These are phyloP conservation scores for Thelaira solivaga DNA, from an alignment of 2,888 invertebrate species.

Conservation along the genomic window DNA sequence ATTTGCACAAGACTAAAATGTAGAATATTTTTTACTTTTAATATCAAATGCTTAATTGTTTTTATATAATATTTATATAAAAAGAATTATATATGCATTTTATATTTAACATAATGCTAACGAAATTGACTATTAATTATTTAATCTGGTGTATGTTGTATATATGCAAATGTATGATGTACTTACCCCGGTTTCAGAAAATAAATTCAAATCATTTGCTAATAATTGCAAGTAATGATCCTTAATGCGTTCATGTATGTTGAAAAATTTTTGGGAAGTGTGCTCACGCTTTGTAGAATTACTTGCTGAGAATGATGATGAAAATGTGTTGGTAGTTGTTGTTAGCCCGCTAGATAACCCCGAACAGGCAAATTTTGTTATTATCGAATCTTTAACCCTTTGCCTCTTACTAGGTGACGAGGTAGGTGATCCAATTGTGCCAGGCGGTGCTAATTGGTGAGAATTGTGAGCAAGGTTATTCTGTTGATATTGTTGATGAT, in stretches of 20 bases:
- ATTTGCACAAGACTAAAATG: too few species aligned
- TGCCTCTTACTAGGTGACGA: conserved; percentile 75
- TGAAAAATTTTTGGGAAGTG: conserved; percentile 70
- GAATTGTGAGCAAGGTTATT: conserved; percentile 64
- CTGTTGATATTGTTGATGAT: conserved; percentile 64
- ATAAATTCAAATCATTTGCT: conserved; percentile 74
- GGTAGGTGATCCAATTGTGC: conserved; percentile 67
- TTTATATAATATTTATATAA: too few species aligned
- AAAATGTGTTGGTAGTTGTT: conserved; percentile 7
- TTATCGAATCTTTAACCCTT: conserved; percentile 65
- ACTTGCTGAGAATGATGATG: conserved; percentile 45
- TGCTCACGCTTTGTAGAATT: conserved; percentile 59
- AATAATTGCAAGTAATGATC: conserved; percentile 75
- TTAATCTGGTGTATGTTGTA: too few species aligned
- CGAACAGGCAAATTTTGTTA: conserved; percentile 34
- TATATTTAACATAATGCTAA: too few species aligned
- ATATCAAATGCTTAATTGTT: too few species aligned
- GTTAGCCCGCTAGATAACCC: conserved; percentile 31
- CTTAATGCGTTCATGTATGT: conserved; percentile 76
- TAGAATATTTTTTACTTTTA: too few species aligned
- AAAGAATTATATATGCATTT: too few species aligned
- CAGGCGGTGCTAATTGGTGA: conserved; percentile 47
- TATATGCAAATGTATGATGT: too few species aligned
- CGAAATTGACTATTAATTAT: too few species aligned
- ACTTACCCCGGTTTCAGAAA: conserved; percentile 75